Evolutionary conservation across 1,140 invertebrate genomes (phyloP).

Genomic region (Stegodyphus mimosarum): DNA sequence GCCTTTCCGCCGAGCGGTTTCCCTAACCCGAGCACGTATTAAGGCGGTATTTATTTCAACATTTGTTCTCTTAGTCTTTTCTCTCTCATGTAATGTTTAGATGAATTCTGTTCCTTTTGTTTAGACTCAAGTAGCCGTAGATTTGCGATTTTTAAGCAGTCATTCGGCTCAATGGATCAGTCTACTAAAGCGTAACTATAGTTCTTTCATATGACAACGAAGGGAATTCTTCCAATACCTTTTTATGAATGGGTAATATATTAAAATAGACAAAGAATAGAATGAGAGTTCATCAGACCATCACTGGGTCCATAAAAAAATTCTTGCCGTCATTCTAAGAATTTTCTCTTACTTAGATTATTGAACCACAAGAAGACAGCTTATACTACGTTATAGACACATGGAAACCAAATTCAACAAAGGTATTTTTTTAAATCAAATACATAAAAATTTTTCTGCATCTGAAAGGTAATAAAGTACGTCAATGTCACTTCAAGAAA

Average conservation of each 20-base stretch:
- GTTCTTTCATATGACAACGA: slow-evolving; percentile 3
- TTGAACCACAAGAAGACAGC: too few species aligned
- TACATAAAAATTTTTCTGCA: too few species aligned
- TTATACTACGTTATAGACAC: too few species aligned
- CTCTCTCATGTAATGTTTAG: neutral
- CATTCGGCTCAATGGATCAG: neutral
- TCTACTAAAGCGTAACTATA: slow-evolving; percentile 4
- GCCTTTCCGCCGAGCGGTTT: slow-evolving; percentile 25
- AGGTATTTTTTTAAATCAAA: too few species aligned
- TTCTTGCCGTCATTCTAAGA: too few species aligned
- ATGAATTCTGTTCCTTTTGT: slow-evolving; percentile 45
- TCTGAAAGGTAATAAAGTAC: too few species aligned
- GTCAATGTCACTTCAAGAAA: too few species aligned
- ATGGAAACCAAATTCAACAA: too few species aligned
- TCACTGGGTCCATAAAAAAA: too few species aligned
- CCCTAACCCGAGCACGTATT: slow-evolving; percentile 48
- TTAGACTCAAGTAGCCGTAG: slow-evolving; percentile 30
- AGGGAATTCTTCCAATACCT: neutral
- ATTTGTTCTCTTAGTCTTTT: slow-evolving; percentile 32
- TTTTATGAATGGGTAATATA: neutral
- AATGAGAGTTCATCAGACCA: neutral
- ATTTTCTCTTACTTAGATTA: too few species aligned
- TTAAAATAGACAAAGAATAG: neutral
- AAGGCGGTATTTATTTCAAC: slow-evolving; percentile 58
- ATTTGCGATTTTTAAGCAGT: slow-evolving; percentile 19